Evolutionary conservation across 2,113 vertebrate genomes (phyloP).

Genomic region (Bostrychus sinensis): DNA sequence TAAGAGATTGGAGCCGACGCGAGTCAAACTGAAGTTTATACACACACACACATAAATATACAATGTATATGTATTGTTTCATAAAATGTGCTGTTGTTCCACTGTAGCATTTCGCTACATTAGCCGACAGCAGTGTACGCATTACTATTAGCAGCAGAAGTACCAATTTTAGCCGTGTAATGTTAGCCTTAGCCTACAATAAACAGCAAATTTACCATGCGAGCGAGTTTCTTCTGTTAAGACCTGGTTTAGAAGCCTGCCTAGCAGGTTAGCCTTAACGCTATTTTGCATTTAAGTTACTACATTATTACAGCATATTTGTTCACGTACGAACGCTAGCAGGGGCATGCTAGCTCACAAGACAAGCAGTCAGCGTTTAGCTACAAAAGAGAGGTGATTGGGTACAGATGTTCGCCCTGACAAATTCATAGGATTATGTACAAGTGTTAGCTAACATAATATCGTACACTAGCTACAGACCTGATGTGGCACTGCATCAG

Average conservation of each 20-base stretch:
- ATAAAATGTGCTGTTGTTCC: constrained; percentile 6
- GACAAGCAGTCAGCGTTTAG: constrained; percentile 50
- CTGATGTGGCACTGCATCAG: constrained; percentile 43
- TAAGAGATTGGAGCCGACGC: constrained; percentile 26
- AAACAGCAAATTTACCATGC: constrained; percentile 43
- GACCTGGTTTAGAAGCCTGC: constrained; percentile 42
- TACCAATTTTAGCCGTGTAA: constrained; percentile 32
- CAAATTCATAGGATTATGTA: constrained; percentile 41
- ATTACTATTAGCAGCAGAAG: constrained; percentile 57
- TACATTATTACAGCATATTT: not conserved
- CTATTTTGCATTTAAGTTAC: constrained; percentile 38
- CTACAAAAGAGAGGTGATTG: constrained; percentile 67
- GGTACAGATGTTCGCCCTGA: constrained; percentile 70
- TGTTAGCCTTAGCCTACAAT: constrained; percentile 52
- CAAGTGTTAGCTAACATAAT: constrained; percentile 64
- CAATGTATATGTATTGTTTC: too few relatives aligned
- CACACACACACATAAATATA: too few relatives aligned
- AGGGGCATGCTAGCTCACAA: constrained; percentile 39
- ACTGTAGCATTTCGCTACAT: constrained; percentile 22
- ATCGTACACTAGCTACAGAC: constrained; percentile 27
- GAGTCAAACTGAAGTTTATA: constrained; percentile 15
- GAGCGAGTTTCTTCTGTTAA: constrained; percentile 33
- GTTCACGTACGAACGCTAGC: constrained; percentile 1
- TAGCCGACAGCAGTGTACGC: constrained; percentile 51
- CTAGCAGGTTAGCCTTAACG: constrained; percentile 48